These are phyloP conservation scores for Tupaia chinensis DNA, from an alignment of 2,113 vertebrate genomes.

Conservation along the genomic window DNA sequence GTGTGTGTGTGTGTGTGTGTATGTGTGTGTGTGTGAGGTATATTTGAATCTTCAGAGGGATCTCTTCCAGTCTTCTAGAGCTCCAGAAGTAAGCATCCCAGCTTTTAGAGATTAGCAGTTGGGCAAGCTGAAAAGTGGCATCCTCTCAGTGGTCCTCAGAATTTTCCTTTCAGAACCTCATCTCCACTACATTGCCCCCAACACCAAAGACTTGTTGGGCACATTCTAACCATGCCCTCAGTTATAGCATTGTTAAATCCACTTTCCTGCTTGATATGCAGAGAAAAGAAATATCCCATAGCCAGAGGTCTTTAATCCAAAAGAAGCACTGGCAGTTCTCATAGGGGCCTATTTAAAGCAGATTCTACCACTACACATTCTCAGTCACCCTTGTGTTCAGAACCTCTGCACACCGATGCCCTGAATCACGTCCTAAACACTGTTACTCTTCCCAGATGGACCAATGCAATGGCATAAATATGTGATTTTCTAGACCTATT, in stretches of 20 bases:
- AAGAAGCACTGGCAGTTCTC: background rate
- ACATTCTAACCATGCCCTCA: background rate
- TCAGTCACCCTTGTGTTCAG: background rate
- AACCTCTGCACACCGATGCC: background rate
- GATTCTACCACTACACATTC: background rate
- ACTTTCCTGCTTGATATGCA: constrained; percentile 9
- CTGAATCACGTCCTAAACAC: background rate
- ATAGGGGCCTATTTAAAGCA: background rate
- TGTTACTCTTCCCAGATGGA: background rate
- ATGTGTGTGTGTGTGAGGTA: background rate
- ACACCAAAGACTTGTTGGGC: background rate
- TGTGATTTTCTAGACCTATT: constrained; percentile 32
- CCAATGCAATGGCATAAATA: background rate
- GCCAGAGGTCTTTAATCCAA: background rate
- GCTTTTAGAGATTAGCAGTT: background rate
- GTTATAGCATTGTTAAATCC: background rate
- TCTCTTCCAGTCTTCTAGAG: background rate
- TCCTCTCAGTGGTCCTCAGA: background rate
- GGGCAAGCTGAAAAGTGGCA: background rate
- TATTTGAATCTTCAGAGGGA: background rate
- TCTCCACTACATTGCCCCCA: background rate
- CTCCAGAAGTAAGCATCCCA: background rate
- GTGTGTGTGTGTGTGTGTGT: no score
- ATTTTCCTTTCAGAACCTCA: background rate
- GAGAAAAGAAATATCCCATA: background rate